Base-by-base conservation (phyloP, 2,888 invertebrate genomes). In the Rhogogaster chlorosoma region DNA sequence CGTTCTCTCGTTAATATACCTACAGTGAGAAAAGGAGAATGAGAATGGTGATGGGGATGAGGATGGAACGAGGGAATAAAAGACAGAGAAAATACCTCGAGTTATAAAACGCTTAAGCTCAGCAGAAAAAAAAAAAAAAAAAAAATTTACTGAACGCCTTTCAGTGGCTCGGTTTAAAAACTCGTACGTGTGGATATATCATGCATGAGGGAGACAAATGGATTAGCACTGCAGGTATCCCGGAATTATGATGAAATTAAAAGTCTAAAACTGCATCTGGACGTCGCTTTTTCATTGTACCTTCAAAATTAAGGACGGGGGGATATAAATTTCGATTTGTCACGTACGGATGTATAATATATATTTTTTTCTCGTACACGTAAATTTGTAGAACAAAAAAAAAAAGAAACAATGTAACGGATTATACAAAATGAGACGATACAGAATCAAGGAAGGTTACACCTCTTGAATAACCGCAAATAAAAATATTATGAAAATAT, bases 51-150 rank as follows among this genome's bases (percentile, higher is more conserved):
- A 49, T 49, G 18, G 22, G 18, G 29, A 49, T 18, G 49, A 75
- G 75, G 29, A 49, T 49, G 18, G 22, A 42, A 80, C n/a, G 26
- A 29, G 77, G 49, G 15, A 18, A 26, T 29, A 15, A 57, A n/a
- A 22, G n/a, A 38, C 38, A 80, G 57, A 78, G 10, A 49, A 49
- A 36, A 80, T 38, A 61, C 57, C 78, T 29, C 36, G 18, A 26
- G 49, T 49, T 77, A 77, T 77, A 29, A 49, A 75, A 75, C 49
- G 10, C 75, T 42, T 45, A 45, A 75, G 42, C 75, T 42, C 26
- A 22, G 29, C 29, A 49, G n/a, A n/a, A n/a, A n/a, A n/a, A n/a
- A n/a, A n/a, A n/a, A n/a, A n/a, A n/a, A n/a, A n/a, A n/a, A n/a
- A 49, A 75, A 45, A 75, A 73, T 75, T 15, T 38, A 71, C 70